A percentile compares a stretch with the other conserved stretches of the same genome.
These are phyloP conservation scores for Synergus laeviventris DNA, from an alignment of 2,888 invertebrate genomes.

Conservation along the genomic window DNA sequence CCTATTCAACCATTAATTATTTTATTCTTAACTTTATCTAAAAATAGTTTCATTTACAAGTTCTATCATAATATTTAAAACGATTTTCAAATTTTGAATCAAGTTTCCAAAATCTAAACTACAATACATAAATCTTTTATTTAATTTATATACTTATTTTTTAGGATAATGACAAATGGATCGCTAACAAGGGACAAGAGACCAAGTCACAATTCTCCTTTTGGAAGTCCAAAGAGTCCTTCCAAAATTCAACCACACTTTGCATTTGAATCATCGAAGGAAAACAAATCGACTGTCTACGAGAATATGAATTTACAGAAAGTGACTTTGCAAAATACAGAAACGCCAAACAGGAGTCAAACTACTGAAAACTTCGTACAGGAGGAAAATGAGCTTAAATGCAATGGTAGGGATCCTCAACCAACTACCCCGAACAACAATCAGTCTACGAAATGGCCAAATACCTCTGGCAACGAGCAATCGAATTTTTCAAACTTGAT, in stretches of 20 bases:
- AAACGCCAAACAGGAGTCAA: constrained; percentile 47
- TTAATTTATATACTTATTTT: constrained; percentile 55
- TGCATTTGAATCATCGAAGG: constrained; percentile 75
- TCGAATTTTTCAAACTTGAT: constrained; percentile 61
- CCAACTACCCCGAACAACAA: constrained; percentile 66
- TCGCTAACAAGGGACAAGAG: constrained; percentile 86
- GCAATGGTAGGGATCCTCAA: constrained; percentile 46
- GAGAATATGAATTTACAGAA: constrained; percentile 71
- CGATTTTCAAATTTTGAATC: neutral
- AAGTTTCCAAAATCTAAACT: neutral
- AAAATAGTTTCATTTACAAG: too few relatives aligned
- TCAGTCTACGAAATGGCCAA: constrained; percentile 63
- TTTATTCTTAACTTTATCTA: too few relatives aligned
- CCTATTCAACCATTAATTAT: too few relatives aligned
- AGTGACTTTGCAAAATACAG: constrained; percentile 39
- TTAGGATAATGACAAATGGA: constrained; percentile 92
- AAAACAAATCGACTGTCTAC: constrained; percentile 60
- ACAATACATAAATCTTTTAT: neutral
- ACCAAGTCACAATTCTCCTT: constrained; percentile 73
- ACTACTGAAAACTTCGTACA: constrained; percentile 41
- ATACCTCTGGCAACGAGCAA: constrained; percentile 44
- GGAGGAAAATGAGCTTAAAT: constrained; percentile 28
- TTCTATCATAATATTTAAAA: neutral
- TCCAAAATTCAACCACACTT: constrained; percentile 69
- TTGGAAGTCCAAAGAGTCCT: constrained; percentile 70